Base-by-base conservation (phyloP, 2,113 vertebrate species). In the Hippocampus mohnikei region DNA sequence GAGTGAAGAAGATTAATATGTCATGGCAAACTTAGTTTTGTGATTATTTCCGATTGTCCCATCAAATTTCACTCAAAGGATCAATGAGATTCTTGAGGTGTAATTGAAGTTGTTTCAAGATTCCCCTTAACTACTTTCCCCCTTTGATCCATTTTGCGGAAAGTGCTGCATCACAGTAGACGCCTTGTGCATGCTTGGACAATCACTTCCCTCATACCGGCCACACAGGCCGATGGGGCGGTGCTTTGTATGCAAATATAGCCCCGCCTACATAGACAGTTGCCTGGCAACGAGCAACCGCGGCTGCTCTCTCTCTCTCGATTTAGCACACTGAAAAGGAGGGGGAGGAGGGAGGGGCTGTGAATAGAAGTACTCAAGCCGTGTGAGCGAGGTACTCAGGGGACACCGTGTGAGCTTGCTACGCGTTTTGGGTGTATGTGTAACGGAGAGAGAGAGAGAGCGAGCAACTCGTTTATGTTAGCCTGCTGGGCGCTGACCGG, bases 191-290 rank as follows among this genome's bases (percentile, higher is more conserved):
- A 59, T 50, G 25, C 71, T 79, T 71, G 33, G 77, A 66, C 76
- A 60, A 5, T 82, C 73, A 46, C 52, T 25, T 74, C 70, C 63
- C 40, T 42, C 40, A 69, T 6, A 33, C 67, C 41, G 74, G 73
- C 84, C 81, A 84, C 78, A 67, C 78, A 74, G 20, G 76, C 66
- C 33, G 40, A 79, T 60, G 69, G 77, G 85, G 79, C 80, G 27
- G 82, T 80, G 75, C 82, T 79, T 85, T 9, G 67, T 80, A 88
- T 90, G 90, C 88, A 88, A 90, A 90, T 88, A 78, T 74, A 67
- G 74, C 71, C 67, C 70, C 84, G 71, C 83, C 84, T 86, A 84
- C 84, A 63, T 40, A 52, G 77, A 68, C 61, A 78, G 92, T 92
- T 90, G 79, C 93, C 65, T 55, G 66, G 93, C 89, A 50, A 52